Base-by-base conservation (phyloP, 2,888 invertebrate genomes). In the Spodoptera littoralis region DNA sequence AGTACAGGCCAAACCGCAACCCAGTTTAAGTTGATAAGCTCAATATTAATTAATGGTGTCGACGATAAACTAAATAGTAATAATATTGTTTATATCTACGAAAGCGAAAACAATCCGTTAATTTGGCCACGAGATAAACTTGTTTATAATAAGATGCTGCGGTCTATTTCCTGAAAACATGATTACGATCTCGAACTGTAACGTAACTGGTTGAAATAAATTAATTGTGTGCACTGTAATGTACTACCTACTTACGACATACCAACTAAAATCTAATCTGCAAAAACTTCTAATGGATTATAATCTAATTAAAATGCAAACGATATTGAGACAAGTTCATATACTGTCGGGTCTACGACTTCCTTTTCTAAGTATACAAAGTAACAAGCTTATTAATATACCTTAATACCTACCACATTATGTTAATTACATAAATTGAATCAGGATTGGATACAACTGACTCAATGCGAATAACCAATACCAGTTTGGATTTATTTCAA, bases 1-100 rank as follows among this genome's bases (percentile, higher is more conserved):
- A 66, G 60, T 72, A 67, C 63, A 66, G 60, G 58, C 63, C 80
- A 56, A 76, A 76, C 80, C 72, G 76, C 81, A 87, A 85, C 86
- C 88, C 79, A 88, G 79, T 84, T 87, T 73, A 66, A 68, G 48
- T 73, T 82, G 92, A 92, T 92, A 92, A 91, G 78, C 77, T 69
- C 76, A 84, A 83, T 84, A 84, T 89, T 89, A 91, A 91, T 91
- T 88, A 92, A 92, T 90, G 87, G 85, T 89, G 88, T 82, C 88
- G 83, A 70, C 70, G 90, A 92, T 92, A 92, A 91, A 79, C 75
- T 73, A 70, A 79, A 80, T 62, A 68, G 66, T 82, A 84, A 83
- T 84, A 81, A 82, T 81, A 82, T 80, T 81, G 81, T 85, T 85
- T 88, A 88, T 88, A 83, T 84, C 42, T 78, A 81, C 82, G 86